Evolutionary conservation across 2,888 invertebrate species (phyloP).

Genomic region (Drosophila melanosoma): DNA sequence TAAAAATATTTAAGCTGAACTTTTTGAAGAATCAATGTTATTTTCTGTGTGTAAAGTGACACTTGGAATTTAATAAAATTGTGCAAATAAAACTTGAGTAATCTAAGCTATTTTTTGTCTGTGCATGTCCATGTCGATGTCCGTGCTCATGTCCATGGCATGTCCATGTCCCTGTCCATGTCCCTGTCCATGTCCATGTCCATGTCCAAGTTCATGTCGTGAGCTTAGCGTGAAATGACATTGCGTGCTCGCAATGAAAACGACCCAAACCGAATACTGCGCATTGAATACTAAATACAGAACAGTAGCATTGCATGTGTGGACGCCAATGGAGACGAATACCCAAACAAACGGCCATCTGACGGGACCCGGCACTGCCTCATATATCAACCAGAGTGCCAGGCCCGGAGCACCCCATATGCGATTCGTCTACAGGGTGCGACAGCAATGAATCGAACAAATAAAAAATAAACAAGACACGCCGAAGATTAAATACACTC

Average conservation of each 20-base stretch:
- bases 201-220: slow-evolving; percentile 53
- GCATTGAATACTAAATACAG: slow-evolving; percentile 22
- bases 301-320: slow-evolving; percentile 72
- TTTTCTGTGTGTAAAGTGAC: neutral
- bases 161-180: slow-evolving; percentile 39
- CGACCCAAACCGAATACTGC: slow-evolving; percentile 43
- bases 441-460: neutral
- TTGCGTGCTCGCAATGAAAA: slow-evolving; percentile 65
- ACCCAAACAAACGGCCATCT: slow-evolving; percentile 32
- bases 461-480: neutral
- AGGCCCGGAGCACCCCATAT: slow-evolving; percentile 9
- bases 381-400: slow-evolving; percentile 53
- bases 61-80: neutral
- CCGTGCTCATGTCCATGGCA: neutral
- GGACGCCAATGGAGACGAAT: slow-evolving; percentile 32
- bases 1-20: neutral
- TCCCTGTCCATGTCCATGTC: slow-evolving; percentile 34
- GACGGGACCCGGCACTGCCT: slow-evolving; percentile 34
- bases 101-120: neutral
- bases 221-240: slow-evolving; percentile 73
- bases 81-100: neutral
- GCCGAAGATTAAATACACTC: neutral
- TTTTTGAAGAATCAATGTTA: neutral
- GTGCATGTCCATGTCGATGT: slow-evolving; percentile 39
- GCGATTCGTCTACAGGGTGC: slow-evolving; percentile 26